Evolutionary conservation across 2,797 vertebrate species (phyloP), one percentile per base, ranked within the genome.

Genomic region (Fringilla coelebs): DNA sequence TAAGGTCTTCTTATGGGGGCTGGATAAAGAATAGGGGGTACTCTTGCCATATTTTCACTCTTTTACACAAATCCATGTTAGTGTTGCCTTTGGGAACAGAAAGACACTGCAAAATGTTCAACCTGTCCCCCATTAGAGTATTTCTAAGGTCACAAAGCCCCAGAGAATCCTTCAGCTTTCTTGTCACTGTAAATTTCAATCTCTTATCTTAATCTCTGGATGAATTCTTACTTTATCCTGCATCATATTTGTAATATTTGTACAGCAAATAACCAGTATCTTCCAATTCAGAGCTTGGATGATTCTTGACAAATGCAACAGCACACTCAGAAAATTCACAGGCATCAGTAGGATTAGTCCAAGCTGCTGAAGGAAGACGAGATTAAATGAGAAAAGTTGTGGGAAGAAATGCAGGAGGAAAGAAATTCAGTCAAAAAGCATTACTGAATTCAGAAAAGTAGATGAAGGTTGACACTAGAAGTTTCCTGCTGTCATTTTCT

Each of bases 401-500:
- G 70, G 54, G 82, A 92, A 94, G 67, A 86, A 93, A 96, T 70
- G 84, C 11, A 28, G 26, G 13, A 16, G 85, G 67, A 89, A 96
- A 97, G 71, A 88, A 82, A 38, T 92, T 90, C 58, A 81, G 77
- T 94, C 94, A 86, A 92, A 96, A 94, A 67, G 12, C 76, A 89
- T 96, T 94, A 86, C 49, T 80, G 91, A 90, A 92, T 65, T 46
- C 34, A 62, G 82, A 86, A 91, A 70, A 90, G 52, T 71, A 84
- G 89, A 95, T 93, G 93, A 88, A 94, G 40, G 88, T 73, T 95
- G 95, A 93, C 90, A 84, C 17, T 80, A 62, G 67, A 96, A 94
- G 88, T 95, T 97, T 95, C 82, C 85, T 91, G 83, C 89, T 96
- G 91, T 94, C 87, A 91, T 95, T 90, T 94, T 93, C 86, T 94